Evolutionary conservation across 2,113 vertebrate species (phyloP).

Genomic region (Holacanthus passer): DNA sequence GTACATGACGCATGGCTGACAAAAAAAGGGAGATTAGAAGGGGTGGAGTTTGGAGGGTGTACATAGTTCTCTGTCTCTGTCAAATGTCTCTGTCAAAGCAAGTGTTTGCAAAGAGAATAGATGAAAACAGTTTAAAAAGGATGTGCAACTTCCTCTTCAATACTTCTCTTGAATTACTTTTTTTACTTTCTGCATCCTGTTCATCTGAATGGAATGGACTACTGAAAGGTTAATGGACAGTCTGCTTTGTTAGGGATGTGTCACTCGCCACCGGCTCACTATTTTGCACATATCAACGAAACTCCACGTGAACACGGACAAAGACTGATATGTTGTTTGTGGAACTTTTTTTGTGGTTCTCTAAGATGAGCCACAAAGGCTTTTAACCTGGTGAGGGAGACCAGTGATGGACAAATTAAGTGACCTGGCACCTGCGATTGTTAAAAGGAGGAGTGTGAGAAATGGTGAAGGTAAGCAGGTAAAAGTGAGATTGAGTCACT

Average conservation of each 20-base stretch:
- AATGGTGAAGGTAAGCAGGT: slow-evolving; percentile 70
- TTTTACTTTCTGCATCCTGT: slow-evolving; percentile 6
- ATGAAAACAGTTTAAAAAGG: neutral
- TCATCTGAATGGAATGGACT: slow-evolving; percentile 8
- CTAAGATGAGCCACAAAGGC: slow-evolving; percentile 2
- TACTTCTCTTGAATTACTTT: neutral
- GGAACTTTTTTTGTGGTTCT: neutral
- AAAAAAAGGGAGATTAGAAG: neutral
- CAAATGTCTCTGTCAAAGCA: neutral
- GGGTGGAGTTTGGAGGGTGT: slow-evolving; percentile 50
- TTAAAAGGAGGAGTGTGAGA: slow-evolving; percentile 50
- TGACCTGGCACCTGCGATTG: slow-evolving; percentile 18
- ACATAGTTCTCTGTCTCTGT: too few relatives aligned
- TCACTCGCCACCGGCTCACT: slow-evolving; percentile 14
- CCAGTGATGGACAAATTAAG: slow-evolving; percentile 61
- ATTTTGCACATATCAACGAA: slow-evolving; percentile 34
- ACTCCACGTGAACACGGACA: neutral
- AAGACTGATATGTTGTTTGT: neutral
- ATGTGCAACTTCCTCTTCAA: neutral
- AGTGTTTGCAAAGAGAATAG: neutral
- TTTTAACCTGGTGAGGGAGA: slow-evolving; percentile 5
- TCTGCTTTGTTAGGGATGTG: slow-evolving; percentile 39
- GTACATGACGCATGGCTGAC: neutral
- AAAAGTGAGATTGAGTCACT: neutral
- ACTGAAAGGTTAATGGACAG: neutral